Evolutionary conservation across 2,113 vertebrate species (phyloP).

Genomic region (Loxodonta africana): DNA sequence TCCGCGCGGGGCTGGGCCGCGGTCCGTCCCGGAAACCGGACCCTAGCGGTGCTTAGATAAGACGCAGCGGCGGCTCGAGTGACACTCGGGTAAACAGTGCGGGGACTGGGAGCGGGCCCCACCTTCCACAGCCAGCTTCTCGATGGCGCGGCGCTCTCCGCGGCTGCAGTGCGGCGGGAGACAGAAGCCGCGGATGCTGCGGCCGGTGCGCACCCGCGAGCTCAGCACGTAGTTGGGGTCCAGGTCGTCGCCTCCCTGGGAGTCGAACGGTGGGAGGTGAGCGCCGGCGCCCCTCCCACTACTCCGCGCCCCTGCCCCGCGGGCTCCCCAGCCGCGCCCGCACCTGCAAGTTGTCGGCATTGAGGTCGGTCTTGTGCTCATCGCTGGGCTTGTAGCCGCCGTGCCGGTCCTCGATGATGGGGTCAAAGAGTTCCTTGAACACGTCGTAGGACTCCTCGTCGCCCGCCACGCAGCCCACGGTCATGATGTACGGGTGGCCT

Average conservation of each 20-base stretch:
- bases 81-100: not conserved
- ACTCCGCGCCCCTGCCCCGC: not conserved
- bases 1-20: not conserved
- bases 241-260: slow-evolving; percentile 96
- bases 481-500: slow-evolving; percentile 98
- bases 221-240: slow-evolving; percentile 97
- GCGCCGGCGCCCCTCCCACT: not conserved
- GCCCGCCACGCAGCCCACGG: slow-evolving; percentile 96
- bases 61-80: not conserved
- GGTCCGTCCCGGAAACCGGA: not conserved
- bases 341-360: slow-evolving; percentile 94
- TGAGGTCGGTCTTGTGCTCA: slow-evolving; percentile 97
- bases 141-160: slow-evolving; percentile 95
- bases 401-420: slow-evolving; percentile 96
- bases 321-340: not conserved
- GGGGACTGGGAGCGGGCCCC: not conserved
- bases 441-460: slow-evolving; percentile 97
- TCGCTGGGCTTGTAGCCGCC: slow-evolving; percentile 97
- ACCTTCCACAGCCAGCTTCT: slow-evolving; percentile 97
- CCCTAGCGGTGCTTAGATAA: not conserved
- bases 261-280: not conserved
- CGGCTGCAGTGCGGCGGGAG: slow-evolving; percentile 98
- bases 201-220: slow-evolving; percentile 97
- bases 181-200: slow-evolving; percentile 96
- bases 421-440: slow-evolving; percentile 97